phyloP scores from a whole-genome alignment of 2,113 vertebrate genomes.

The Centropus unirufus region DNA sequence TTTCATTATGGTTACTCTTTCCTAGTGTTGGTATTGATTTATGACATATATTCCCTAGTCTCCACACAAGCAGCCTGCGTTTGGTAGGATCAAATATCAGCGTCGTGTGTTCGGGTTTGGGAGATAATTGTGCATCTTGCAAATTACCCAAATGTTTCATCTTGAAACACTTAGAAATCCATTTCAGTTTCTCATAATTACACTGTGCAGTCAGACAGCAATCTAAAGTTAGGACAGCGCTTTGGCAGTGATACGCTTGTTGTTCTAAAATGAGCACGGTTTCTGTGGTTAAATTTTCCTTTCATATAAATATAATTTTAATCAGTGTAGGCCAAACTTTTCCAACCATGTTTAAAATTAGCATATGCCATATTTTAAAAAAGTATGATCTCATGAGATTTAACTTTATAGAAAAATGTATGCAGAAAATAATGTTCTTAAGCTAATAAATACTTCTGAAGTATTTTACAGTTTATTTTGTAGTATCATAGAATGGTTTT shows the following conservation, averaged over 20 bases:
- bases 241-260: slow-evolving; percentile 71
- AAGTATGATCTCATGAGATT: slow-evolving; percentile 34
- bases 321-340: slow-evolving; percentile 66
- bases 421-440: neutral
- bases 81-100: slow-evolving; percentile 42
- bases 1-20: slow-evolving; percentile 14
- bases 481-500: no score
- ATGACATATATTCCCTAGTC: neutral
- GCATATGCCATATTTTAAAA: slow-evolving; percentile 49
- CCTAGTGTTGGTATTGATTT: slow-evolving; percentile 14
- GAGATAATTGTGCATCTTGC: slow-evolving; percentile 70
- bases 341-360: slow-evolving; percentile 70
- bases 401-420: neutral
- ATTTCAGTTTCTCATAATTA: slow-evolving; percentile 76
- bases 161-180: slow-evolving; percentile 77
- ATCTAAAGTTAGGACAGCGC: slow-evolving; percentile 70
- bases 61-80: slow-evolving; percentile 18
- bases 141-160: slow-evolving; percentile 71
- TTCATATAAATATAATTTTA: slow-evolving; percentile 76
- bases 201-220: slow-evolving; percentile 62
- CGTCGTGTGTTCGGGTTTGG: slow-evolving; percentile 50
- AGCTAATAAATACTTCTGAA: slow-evolving; percentile 38
- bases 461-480: neutral
- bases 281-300: slow-evolving; percentile 77
- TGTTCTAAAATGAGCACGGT: slow-evolving; percentile 72